Evolutionary conservation across 2,113 vertebrate genomes (phyloP), one percentile per base, ranked within the genome.

Genomic region (Ancistrus triradiatus): DNA sequence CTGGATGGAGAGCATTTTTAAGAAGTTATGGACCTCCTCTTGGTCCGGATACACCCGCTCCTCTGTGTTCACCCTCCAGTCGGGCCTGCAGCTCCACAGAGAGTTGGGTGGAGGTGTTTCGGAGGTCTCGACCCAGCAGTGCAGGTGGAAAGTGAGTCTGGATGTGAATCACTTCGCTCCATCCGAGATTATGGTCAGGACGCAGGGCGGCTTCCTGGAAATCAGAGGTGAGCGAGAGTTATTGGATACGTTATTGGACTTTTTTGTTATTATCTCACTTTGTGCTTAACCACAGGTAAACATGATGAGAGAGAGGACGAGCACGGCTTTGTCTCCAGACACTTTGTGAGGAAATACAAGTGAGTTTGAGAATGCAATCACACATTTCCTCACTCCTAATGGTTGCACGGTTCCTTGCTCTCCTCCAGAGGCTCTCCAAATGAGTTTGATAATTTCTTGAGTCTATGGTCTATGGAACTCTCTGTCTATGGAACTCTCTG

Each of bases 341-440:
- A 76, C 77, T 90, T 90, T 46, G 82, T 80, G 7, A 78, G 86
- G 66, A 90, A 86, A 66, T 90, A 90, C 80, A 87, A 82, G 89
- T 90, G 73, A 24, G 83, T 66, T 9, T 18, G 24, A 25, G n/a
- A 31, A 31, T 31, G 7, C 3, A 31, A 4, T 7, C 7, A 31
- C 3, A 31, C 27, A 31, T 31, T 31, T 31, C 7, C 3, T n/a
- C n/a, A n/a, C n/a, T n/a, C n/a, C n/a, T n/a, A n/a, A n/a, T n/a
- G n/a, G n/a, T n/a, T n/a, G n/a, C n/a, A n/a, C n/a, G n/a, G n/a
- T n/a, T n/a, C n/a, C n/a, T n/a, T n/a, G n/a, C n/a, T n/a, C n/a
- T n/a, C n/a, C n/a, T n/a, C n/a, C n/a, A n/a, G n/a, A n/a, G n/a
- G n/a, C n/a, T n/a, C n/a, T n/a, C n/a, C n/a, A n/a, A n/a, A n/a